Percentiles rank a stretch among this genome's conserved stretches.
Evolutionary conservation across 2,888 invertebrate genomes (phyloP).

Genomic region (Cantharis rufa): DNA sequence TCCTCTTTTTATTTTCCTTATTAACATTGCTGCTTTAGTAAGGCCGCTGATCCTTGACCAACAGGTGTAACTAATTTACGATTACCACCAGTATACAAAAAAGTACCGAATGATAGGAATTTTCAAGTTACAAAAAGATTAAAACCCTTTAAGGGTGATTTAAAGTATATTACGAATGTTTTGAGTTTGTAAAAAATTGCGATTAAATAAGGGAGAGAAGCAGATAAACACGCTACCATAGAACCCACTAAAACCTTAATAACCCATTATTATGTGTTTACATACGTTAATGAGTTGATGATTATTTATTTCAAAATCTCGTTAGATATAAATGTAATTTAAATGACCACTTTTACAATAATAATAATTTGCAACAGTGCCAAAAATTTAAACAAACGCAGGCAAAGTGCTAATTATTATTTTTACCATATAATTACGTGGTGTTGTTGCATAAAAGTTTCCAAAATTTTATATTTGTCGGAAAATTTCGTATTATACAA

Average conservation of each 20-base stretch:
- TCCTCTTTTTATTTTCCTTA: too few relatives aligned
- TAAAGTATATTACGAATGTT: background rate
- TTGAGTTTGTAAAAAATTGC: background rate
- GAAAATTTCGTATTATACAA: background rate
- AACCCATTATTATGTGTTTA: constrained; percentile 29
- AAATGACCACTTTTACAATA: constrained; percentile 3
- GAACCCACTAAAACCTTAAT: constrained; percentile 20
- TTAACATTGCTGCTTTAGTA: too few relatives aligned
- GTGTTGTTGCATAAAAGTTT: background rate
- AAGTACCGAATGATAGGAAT: background rate
- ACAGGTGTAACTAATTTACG: background rate
- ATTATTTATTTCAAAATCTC: constrained; percentile 29
- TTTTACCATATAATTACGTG: background rate
- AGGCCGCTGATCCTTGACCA: background rate
- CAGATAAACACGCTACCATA: constrained; percentile 26
- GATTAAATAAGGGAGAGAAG: constrained; percentile 6
- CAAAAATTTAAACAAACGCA: background rate
- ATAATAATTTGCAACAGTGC: background rate
- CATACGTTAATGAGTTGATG: constrained; percentile 21
- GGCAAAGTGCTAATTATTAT: background rate
- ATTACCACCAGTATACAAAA: background rate
- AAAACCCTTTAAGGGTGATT: background rate
- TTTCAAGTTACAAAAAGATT: background rate
- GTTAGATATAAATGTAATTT: constrained; percentile 15
- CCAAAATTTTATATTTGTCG: background rate